Evolutionary conservation across 92 coral and sea anemone species (phyloP).

Genomic region (Porites lobata): DNA sequence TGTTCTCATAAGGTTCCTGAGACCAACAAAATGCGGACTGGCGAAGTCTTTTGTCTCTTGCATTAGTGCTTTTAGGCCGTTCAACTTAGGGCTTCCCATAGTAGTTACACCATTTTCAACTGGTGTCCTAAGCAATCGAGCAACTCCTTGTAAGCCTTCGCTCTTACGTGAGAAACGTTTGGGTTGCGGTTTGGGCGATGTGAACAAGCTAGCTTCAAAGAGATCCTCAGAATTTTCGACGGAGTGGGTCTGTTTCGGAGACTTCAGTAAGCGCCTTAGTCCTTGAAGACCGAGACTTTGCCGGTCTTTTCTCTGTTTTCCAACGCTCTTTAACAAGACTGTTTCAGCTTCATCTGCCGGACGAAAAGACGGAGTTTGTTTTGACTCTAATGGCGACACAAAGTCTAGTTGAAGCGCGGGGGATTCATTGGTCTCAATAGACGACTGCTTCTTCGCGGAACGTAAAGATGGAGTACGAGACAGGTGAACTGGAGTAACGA

Average conservation of each 20-base stretch:
- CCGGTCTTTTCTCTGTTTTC: constrained; percentile 30
- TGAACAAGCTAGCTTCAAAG: constrained; percentile 68
- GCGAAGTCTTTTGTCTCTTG: neutral
- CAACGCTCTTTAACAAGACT: constrained; percentile 20
- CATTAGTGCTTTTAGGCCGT: constrained; percentile 25
- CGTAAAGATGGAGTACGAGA: constrained; percentile 75
- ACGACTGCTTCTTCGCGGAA: constrained; percentile 24
- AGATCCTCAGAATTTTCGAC: constrained; percentile 63
- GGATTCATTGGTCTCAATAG: constrained; percentile 13
- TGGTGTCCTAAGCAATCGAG: constrained; percentile 59
- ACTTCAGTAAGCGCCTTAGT: constrained; percentile 63
- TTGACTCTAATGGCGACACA: constrained; percentile 58
- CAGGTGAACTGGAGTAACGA: constrained; percentile 46
- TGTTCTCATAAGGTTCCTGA: constrained; percentile 34
- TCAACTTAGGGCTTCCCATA: constrained; percentile 28
- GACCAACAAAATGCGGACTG: constrained; percentile 47
- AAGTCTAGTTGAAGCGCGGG: constrained; percentile 22
- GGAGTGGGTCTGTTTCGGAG: constrained; percentile 62
- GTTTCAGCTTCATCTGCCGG: constrained; percentile 8
- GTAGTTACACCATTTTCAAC: neutral
- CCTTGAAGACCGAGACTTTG: constrained; percentile 73
- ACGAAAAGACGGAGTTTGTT: constrained; percentile 79
- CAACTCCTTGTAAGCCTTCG: constrained; percentile 48
- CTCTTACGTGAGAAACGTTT: constrained; percentile 52
- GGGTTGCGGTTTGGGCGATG: constrained; percentile 30